Conservation (phyloP, 2,888 invertebrate species). For the Mesoligia furuncula region DNA sequence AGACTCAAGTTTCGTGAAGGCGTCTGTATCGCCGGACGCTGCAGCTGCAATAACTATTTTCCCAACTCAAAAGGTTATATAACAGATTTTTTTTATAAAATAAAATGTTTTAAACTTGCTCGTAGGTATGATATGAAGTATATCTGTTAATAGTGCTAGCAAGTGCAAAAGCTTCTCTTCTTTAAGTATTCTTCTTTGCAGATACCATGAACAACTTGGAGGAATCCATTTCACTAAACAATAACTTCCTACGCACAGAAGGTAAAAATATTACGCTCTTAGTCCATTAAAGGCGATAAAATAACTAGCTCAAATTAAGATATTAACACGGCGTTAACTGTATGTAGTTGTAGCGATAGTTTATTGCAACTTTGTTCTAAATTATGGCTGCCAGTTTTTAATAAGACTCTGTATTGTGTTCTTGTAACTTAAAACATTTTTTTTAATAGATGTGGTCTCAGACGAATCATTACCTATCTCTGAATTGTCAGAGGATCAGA, state of each 20-base stretch:
- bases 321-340: not conserved
- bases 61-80: not conserved
- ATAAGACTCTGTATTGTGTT: not conserved
- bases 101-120: not conserved
- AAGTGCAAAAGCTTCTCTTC: constrained; percentile 3
- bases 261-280: constrained; percentile 8
- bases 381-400: not conserved
- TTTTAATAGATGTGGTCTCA: not conserved
- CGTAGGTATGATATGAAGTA: not conserved
- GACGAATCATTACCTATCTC: not conserved
- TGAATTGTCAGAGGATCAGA: not conserved
- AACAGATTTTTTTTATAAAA: not conserved
- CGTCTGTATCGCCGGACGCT: constrained; percentile 4
- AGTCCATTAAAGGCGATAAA: not conserved
- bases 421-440: not conserved
- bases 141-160: constrained; percentile 18
- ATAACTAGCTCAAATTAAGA: not conserved
- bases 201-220: not conserved
- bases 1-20: constrained; percentile 6
- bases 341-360: not conserved
- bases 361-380: not conserved
- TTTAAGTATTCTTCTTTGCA: not conserved
- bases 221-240: not conserved
- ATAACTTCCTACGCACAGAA: constrained; percentile 28
- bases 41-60: constrained; percentile 10